Base-by-base conservation (phyloP, 2,113 vertebrate species). In the Nanorana parkeri region DNA sequence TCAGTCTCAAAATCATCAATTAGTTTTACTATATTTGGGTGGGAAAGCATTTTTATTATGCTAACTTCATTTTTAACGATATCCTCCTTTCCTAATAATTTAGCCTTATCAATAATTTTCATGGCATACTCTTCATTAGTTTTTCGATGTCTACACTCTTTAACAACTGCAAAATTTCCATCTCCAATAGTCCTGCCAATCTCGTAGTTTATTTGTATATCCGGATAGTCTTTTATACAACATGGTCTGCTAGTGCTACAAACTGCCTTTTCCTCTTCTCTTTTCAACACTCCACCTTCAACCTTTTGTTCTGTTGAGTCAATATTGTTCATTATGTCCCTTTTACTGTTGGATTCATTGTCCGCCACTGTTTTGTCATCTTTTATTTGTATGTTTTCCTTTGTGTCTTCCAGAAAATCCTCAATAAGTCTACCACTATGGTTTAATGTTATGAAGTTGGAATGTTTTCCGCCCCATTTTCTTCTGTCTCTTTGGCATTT, bases 51-150 rank as follows among this genome's bases (percentile, higher is more conserved):
- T 61, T 89, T 94, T 83, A 97, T 91, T 5, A 99, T 95, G 21
- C 94, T 86, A 81, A 99, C 95, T 90, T 99, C 98, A 0, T 97
- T 99, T 89, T 97, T 95, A 84, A 99, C 95, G 92, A 99, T 97
- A 88, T 97, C 96, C 86, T 96, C 96, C 65, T 96, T 96, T 0
- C 97, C 98, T 80, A 94, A 91, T 85, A 99, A 92, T 81, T 97
- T 97, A 67, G 94, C 90, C 84, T 95, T 97, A 84, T 97, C 95
- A 0, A 99, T 92, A 3, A 98, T 95, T 90, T 99, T 99, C 93
- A 98, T 90, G 11, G 98, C 98, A 0, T 96, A 95, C 15, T 84
- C 89, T 86, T 91, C 90, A 28, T 89, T 87, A 5, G 86, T 90
- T 77, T 88, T 88, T 0, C 92, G 94, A 23, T 90, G 93, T 64